These are phyloP conservation scores for Leuciscus idus DNA, from an alignment of 2,113 vertebrate species.

Conservation along the genomic window DNA sequence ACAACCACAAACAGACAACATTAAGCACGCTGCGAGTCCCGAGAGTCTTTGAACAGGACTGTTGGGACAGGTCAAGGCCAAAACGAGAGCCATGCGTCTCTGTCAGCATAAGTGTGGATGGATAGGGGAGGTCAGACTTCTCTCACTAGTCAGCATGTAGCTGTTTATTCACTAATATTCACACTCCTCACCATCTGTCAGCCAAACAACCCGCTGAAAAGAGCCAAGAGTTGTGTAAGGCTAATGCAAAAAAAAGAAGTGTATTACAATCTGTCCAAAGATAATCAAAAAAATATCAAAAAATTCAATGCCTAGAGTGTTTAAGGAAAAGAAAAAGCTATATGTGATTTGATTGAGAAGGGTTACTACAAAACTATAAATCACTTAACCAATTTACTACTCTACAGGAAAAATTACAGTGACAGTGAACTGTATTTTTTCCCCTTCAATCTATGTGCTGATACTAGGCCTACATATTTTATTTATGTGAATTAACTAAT, in stretches of 20 bases:
- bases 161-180: constrained; percentile 37
- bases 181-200: constrained; percentile 52
- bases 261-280: constrained; percentile 3
- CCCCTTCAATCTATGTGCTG: neutral
- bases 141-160: constrained; percentile 23
- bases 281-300: neutral
- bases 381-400: neutral
- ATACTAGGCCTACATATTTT: neutral
- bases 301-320: neutral
- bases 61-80: constrained; percentile 3
- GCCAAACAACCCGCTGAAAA: neutral
- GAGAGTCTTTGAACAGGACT: neutral
- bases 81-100: neutral
- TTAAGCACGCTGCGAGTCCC: neutral
- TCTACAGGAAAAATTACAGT: neutral
- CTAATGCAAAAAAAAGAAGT: neutral
- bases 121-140: neutral
- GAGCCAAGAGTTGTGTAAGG: neutral
- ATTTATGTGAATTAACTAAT: neutral
- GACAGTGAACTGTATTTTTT: neutral
- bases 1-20: neutral
- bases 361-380: neutral
- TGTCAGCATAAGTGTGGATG: constrained; percentile 11
- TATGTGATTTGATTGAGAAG: neutral
- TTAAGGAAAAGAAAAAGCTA: neutral